phyloP scores from a whole-genome alignment of 2,797 vertebrate species.

The Semaprochilodus insignis region DNA sequence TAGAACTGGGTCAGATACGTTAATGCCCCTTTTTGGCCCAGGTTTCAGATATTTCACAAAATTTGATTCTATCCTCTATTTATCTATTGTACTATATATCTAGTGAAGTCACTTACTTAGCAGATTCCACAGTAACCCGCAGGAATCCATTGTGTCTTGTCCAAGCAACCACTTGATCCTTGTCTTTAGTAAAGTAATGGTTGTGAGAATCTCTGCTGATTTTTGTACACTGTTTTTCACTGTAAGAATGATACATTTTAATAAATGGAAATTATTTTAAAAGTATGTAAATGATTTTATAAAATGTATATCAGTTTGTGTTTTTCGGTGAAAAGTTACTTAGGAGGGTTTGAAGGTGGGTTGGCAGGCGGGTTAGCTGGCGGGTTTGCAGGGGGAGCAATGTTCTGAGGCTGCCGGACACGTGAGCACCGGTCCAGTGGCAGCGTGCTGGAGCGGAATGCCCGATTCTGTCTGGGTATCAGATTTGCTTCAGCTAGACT shows the following conservation, averaged over 20 bases:
- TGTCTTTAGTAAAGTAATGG: constrained; percentile 41
- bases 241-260: constrained; percentile 19
- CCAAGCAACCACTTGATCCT: constrained; percentile 52
- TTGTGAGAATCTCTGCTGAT: constrained; percentile 34
- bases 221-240: constrained; percentile 6
- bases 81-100: background rate
- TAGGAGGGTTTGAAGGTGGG: constrained; percentile 33
- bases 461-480: constrained; percentile 23
- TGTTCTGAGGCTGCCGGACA: background rate
- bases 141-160: constrained; percentile 48
- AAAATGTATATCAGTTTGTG: background rate
- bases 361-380: background rate
- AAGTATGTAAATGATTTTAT: background rate
- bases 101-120: constrained; percentile 47
- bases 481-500: constrained; percentile 73
- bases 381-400: constrained; percentile 17
- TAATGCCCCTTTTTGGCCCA: background rate
- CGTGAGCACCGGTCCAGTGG: background rate
- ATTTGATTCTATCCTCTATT: too few relatives aligned
- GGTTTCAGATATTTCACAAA: background rate
- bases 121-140: constrained; percentile 30
- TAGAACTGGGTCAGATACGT: too few relatives aligned
- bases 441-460: background rate
- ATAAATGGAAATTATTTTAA: background rate
- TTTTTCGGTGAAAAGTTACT: constrained; percentile 1